These are phyloP conservation scores for Apotomis betuletana DNA, from an alignment of 2,888 invertebrate species.

Conservation along the genomic window DNA sequence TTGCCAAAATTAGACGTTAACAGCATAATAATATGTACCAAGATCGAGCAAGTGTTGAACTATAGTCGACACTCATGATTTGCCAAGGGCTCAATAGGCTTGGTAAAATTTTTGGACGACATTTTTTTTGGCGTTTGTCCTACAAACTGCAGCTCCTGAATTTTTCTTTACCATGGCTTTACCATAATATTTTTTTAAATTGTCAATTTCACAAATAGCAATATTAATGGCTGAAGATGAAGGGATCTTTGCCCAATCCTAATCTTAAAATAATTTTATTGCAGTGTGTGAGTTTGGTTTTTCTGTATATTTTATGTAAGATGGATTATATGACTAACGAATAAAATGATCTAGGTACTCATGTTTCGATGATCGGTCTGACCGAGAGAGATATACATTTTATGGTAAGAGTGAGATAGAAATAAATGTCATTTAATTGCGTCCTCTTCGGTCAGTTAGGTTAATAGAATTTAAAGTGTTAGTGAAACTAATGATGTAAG, in stretches of 20 bases:
- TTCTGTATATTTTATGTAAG: not conserved
- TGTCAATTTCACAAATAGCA: too few relatives aligned
- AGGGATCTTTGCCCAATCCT: not conserved
- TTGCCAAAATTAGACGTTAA: too few relatives aligned
- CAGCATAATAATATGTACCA: too few relatives aligned
- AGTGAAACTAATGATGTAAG: constrained; percentile 8
- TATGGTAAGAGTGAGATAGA: constrained; percentile 20
- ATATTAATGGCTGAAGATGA: too few relatives aligned
- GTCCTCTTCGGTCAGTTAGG: constrained; percentile 23
- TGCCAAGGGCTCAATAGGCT: not conserved
- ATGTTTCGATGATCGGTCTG: constrained; percentile 11
- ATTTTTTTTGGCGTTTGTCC: too few relatives aligned
- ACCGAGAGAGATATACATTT: constrained; percentile 14
- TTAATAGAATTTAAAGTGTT: not conserved
- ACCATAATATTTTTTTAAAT: too few relatives aligned
- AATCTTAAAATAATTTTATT: not conserved
- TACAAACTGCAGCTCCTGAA: too few relatives aligned
- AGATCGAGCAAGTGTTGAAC: not conserved
- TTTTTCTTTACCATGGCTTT: too few relatives aligned
- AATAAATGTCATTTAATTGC: constrained; percentile 12
- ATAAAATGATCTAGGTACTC: not conserved
- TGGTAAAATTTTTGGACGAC: too few relatives aligned
- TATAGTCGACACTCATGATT: not conserved
- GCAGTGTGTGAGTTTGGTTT: too few relatives aligned
- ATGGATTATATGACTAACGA: not conserved